Base-by-base conservation (phyloP, 2,113 vertebrate species). In the Elgaria multicarinata region DNA sequence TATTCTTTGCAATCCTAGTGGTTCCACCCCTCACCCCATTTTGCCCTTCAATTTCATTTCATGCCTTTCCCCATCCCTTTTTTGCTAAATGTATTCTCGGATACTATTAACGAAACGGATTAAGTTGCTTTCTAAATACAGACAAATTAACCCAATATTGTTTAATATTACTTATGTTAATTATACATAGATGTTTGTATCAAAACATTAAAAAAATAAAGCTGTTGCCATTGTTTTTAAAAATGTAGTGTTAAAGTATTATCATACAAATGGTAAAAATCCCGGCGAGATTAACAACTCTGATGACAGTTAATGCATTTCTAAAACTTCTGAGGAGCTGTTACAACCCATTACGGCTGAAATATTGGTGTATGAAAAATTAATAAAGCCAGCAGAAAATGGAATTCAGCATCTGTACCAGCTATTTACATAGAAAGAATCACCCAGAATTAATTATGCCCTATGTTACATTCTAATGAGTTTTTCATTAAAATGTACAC, bases 401-500 rank as follows among this genome's bases (percentile, higher is more conserved):
- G 86, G 91, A 96, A 97, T 93, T 94, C 90, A 67, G 85, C 91
- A 93, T 96, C 93, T 95, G 92, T 86, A 93, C 62, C 92, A 94
- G 92, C 92, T 96, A 92, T 95, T 97, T 96, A 93, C 87, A 89
- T 36, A 95, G 87, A 95, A 96, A 96, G 93, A 93, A 94, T 92
- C 77, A 93, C 92, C 86, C 90, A 95, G 94, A 97, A 96, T 97
- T 97, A 97, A 97, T 97, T 97, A 94, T 90, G 77, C 93, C 20
- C 91, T 91, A 83, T 96, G 93, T 93, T 95, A 93, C 79, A 87
- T 94, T 96, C 87, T 95, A 96, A 97, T 96, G 91, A 95, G 89
- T 89, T 96, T 97, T 98, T 96, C 95, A 96, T 97, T 97, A 95
- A 96, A 96, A 93, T 93, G 88, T 94, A 92, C 95, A 94, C 94